phyloP scores from a whole-genome alignment of 35 echinoderm and acorn worm genomes.

The Apostichopus japonicus region DNA sequence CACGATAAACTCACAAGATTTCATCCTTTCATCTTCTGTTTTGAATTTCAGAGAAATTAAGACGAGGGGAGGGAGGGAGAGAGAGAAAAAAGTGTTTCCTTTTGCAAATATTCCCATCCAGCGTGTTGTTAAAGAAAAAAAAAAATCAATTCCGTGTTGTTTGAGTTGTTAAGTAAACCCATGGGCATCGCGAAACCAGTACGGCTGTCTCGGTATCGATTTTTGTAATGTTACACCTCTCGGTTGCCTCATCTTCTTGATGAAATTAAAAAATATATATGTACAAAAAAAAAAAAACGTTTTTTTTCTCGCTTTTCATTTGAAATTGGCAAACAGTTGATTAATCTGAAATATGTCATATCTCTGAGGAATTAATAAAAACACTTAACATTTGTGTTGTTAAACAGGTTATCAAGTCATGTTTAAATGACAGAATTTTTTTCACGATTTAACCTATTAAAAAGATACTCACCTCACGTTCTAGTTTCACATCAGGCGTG shows the following conservation, averaged over 20 bases:
- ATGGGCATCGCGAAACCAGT: background rate
- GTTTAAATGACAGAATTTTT: background rate
- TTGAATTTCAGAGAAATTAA: background rate
- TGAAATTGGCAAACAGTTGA: background rate
- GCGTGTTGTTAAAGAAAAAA: background rate
- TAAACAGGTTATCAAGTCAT: background rate
- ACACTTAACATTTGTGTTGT: background rate
- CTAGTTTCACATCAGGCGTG: too few species aligned
- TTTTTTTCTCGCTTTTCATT: background rate
- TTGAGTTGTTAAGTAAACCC: constrained; percentile 41
- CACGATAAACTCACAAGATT: background rate
- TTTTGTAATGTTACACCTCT: constrained; percentile 45
- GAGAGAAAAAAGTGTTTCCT: constrained; percentile 19
- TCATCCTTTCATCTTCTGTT: background rate
- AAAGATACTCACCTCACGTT: too few species aligned
- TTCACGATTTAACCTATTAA: too few species aligned
- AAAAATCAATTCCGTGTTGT: constrained; percentile 49
- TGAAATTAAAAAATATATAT: background rate
- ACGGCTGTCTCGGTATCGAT: constrained; percentile 28
- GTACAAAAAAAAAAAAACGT: background rate
- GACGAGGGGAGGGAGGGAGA: background rate
- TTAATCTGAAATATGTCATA: background rate
- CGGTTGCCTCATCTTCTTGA: background rate
- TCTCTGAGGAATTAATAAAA: background rate
- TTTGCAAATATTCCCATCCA: background rate